Percentiles rank a stretch among this genome's conserved stretches.
phyloP scores from a whole-genome alignment of 2,113 vertebrate species.

The Gambusia affinis region DNA sequence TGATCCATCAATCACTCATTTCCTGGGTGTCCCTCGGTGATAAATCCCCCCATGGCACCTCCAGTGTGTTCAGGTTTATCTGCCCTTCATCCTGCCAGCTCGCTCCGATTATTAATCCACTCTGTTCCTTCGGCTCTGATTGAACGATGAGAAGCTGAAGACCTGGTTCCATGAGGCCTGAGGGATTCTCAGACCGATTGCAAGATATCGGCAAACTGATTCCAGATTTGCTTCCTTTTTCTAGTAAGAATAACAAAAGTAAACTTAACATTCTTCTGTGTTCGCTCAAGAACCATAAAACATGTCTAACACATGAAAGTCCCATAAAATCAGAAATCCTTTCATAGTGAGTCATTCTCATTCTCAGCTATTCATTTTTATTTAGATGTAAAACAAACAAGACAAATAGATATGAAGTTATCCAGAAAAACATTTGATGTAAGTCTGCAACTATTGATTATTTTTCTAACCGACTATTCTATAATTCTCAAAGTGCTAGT shows the following conservation, averaged over 20 bases:
- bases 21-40: slow-evolving; percentile 3
- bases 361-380: background rate
- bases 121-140: slow-evolving; percentile 31
- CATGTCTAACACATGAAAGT: background rate
- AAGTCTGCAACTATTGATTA: background rate
- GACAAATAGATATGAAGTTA: background rate
- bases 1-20: slow-evolving; percentile 75
- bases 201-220: slow-evolving; percentile 43
- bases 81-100: slow-evolving; percentile 2
- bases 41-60: slow-evolving; percentile 22
- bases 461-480: no score
- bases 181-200: slow-evolving; percentile 19
- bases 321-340: background rate
- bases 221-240: slow-evolving; percentile 36
- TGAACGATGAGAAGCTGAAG: slow-evolving; percentile 18
- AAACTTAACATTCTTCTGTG: background rate
- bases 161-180: slow-evolving; percentile 24
- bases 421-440: background rate
- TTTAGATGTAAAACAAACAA: no score
- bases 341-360: background rate
- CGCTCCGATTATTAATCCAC: background rate
- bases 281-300: background rate
- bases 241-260: background rate
- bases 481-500: no score
- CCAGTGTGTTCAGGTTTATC: slow-evolving; percentile 29